Evolutionary conservation across 2,113 vertebrate genomes (phyloP).

Genomic region (Ptychochromis oligacanthus): DNA sequence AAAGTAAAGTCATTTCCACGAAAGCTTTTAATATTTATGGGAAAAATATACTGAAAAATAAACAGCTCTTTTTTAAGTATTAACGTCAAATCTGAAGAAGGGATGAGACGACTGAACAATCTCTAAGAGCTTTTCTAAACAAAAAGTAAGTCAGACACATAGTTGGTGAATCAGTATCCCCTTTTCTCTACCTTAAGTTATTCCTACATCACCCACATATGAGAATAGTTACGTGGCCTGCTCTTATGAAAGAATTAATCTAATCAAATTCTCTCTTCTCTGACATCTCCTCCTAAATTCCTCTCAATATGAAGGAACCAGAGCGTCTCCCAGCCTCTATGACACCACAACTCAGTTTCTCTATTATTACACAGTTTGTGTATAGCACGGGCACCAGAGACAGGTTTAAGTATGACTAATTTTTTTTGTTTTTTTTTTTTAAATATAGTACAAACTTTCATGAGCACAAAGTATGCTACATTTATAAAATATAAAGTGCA

Average conservation of each 20-base stretch:
- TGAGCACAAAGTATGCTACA: neutral
- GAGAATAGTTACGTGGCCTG: slow-evolving; percentile 56
- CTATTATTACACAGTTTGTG: slow-evolving; percentile 5
- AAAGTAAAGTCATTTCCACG: neutral
- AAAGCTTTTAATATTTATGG: neutral
- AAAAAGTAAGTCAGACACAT: neutral
- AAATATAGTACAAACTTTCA: neutral
- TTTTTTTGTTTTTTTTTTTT: too few species aligned
- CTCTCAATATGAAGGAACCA: slow-evolving; percentile 28
- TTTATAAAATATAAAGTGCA: too few species aligned
- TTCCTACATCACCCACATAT: slow-evolving; percentile 41
- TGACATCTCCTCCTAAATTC: slow-evolving; percentile 62
- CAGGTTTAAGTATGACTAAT: neutral
- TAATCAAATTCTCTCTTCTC: slow-evolving; percentile 57
- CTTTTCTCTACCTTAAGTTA: neutral
- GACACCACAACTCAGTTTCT: slow-evolving; percentile 18
- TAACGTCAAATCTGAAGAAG: neutral
- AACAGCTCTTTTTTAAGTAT: neutral
- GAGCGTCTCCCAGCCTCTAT: slow-evolving; percentile 11
- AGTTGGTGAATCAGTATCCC: neutral
- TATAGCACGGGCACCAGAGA: neutral
- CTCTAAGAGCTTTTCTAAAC: neutral
- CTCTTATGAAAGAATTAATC: slow-evolving; percentile 62
- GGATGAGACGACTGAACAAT: neutral
- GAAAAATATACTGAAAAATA: neutral